phyloP scores from a whole-genome alignment of 2,797 vertebrate genomes.

The Falco biarmicus region DNA sequence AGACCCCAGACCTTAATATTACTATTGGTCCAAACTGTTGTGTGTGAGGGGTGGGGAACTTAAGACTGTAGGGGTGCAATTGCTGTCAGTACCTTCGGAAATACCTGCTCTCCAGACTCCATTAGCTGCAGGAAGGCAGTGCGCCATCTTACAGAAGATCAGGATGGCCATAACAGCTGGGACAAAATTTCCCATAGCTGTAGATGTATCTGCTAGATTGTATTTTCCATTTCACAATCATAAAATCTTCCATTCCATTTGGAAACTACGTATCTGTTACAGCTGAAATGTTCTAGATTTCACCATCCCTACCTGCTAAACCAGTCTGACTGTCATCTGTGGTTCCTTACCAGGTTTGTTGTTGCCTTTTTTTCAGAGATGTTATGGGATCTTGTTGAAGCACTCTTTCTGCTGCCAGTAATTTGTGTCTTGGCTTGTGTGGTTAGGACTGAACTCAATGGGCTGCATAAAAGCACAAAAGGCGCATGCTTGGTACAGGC shows the following conservation, averaged over 20 bases:
- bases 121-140: not conserved
- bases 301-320: not conserved
- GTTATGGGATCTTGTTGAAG: not conserved
- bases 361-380: not conserved
- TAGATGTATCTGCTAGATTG: not conserved
- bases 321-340: not conserved
- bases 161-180: not conserved
- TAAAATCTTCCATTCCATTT: not conserved
- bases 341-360: not conserved
- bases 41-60: not conserved
- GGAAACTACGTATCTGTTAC: not conserved
- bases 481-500: accelerated
- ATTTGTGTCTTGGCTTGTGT: not conserved
- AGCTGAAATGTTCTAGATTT: not conserved
- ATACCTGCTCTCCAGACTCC: not conserved
- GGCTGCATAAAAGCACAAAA: not conserved
- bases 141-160: not conserved
- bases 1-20: not conserved
- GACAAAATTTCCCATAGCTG: not conserved
- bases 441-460: not conserved
- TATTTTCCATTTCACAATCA: not conserved
- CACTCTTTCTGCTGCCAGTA: not conserved
- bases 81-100: not conserved
- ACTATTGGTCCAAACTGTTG: not conserved
- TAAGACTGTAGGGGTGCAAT: not conserved